phyloP scores from a whole-genome alignment of 1,140 invertebrate species.

The Spodoptera frugiperda region DNA sequence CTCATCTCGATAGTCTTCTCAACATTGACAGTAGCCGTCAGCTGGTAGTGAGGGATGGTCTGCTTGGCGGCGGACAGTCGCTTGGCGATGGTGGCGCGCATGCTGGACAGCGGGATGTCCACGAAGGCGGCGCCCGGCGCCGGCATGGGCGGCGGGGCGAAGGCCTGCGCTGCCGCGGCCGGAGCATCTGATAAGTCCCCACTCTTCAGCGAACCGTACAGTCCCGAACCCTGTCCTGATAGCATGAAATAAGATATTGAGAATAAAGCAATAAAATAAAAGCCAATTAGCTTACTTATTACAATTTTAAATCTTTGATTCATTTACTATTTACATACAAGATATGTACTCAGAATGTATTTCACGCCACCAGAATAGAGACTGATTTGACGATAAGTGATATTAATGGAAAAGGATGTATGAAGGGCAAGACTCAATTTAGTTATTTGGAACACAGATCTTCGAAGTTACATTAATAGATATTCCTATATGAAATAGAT shows the following conservation, averaged over 20 bases:
- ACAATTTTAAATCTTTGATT: background rate
- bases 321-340: background rate
- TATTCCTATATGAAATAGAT: too few species aligned
- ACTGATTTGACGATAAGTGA: background rate
- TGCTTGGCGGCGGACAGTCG: constrained; percentile 96
- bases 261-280: background rate
- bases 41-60: constrained; percentile 98
- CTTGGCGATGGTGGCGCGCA: constrained; percentile 96
- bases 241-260: constrained; percentile 49
- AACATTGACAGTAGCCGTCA: constrained; percentile 95
- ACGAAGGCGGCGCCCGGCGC: constrained; percentile 86
- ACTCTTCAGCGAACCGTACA: constrained; percentile 95
- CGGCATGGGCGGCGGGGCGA: constrained; percentile 62
- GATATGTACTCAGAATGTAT: background rate
- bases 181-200: constrained; percentile 90
- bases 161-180: constrained; percentile 62
- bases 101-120: constrained; percentile 95
- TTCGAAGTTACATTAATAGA: too few species aligned
- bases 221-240: constrained; percentile 93
- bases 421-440: too few species aligned
- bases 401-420: too few species aligned
- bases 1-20: constrained; percentile 90
- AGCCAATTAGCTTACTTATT: background rate
- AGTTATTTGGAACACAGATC: too few species aligned
- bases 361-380: constrained; percentile 22